Conservation (phyloP, 2,888 invertebrate genomes). For the Seladonia tumulorum region DNA sequence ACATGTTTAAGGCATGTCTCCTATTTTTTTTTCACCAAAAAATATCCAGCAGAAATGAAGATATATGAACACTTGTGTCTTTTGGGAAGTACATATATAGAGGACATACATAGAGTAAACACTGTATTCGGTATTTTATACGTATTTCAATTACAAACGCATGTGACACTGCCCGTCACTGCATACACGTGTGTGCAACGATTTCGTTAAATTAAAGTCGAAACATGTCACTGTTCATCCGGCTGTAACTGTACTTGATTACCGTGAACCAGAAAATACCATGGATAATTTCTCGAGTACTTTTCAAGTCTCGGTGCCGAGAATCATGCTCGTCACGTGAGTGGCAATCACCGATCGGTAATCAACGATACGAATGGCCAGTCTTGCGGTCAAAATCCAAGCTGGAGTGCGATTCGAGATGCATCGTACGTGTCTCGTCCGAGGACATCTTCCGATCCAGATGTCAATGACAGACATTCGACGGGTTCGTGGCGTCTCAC, state of each 20-base stretch:
- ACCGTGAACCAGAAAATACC: constrained; percentile 45
- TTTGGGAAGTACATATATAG: too few relatives aligned
- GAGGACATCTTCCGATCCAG: not conserved
- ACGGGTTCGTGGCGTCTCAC: not conserved
- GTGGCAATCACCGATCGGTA: constrained; percentile 56
- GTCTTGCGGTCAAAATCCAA: constrained; percentile 43
- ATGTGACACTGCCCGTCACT: not conserved
- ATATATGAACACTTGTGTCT: too few relatives aligned
- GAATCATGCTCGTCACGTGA: constrained; percentile 50
- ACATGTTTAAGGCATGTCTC: too few relatives aligned
- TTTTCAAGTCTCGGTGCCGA: not conserved
- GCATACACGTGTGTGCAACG: not conserved
- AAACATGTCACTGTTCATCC: constrained; percentile 5
- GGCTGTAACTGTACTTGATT: constrained; percentile 62
- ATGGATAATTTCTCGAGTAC: constrained; percentile 49
- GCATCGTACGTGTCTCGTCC: constrained; percentile 13
- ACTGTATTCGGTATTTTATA: not conserved
- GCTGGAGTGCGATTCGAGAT: constrained; percentile 35
- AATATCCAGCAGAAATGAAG: too few relatives aligned
- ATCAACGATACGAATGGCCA: constrained; percentile 32
- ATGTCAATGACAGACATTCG: not conserved
- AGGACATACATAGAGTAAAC: too few relatives aligned
- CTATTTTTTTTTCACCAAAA: too few relatives aligned
- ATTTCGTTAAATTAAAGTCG: constrained; percentile 41
- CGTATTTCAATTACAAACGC: not conserved